Conservation (phyloP, 1,140 invertebrate genomes). For the Rhyzopertha dominica region DNA sequence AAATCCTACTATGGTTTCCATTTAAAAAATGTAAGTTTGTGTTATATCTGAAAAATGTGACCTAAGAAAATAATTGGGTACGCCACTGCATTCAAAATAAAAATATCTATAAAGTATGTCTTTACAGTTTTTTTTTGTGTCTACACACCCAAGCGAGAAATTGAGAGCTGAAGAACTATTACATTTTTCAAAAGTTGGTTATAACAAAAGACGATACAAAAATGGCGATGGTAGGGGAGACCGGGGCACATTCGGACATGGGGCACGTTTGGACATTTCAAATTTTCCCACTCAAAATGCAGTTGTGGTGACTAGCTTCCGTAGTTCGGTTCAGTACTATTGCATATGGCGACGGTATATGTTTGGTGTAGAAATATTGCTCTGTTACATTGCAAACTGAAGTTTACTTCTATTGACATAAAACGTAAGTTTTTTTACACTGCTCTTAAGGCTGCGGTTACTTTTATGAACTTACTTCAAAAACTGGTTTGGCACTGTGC, state of each 20-base stretch:
- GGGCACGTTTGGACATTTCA: slow-evolving; percentile 10
- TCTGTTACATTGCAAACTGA: background rate
- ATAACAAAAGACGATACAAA: no score
- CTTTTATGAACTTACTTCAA: background rate
- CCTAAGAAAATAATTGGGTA: no score
- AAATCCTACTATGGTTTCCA: no score
- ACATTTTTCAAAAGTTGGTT: no score
- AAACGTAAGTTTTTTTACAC: background rate
- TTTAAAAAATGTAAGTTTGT: no score
- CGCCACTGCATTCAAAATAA: no score
- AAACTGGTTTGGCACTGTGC: no score
- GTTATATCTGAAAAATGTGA: no score
- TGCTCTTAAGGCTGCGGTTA: background rate
- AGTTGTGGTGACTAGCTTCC: background rate
- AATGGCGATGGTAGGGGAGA: slow-evolving; percentile 9
- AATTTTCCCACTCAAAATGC: slow-evolving; percentile 2
- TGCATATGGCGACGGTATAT: background rate
- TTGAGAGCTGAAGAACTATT: no score
- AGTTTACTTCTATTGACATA: background rate
- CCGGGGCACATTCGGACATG: slow-evolving; percentile 9
- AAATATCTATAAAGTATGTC: no score
- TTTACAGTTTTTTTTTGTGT: no score
- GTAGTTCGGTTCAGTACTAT: background rate
- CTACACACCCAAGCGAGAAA: no score
- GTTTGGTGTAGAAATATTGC: background rate